Percentiles rank a stretch among this genome's conserved stretches.
Conservation (phyloP, 2,113 vertebrate species). For the Neogobius melanostomus region DNA sequence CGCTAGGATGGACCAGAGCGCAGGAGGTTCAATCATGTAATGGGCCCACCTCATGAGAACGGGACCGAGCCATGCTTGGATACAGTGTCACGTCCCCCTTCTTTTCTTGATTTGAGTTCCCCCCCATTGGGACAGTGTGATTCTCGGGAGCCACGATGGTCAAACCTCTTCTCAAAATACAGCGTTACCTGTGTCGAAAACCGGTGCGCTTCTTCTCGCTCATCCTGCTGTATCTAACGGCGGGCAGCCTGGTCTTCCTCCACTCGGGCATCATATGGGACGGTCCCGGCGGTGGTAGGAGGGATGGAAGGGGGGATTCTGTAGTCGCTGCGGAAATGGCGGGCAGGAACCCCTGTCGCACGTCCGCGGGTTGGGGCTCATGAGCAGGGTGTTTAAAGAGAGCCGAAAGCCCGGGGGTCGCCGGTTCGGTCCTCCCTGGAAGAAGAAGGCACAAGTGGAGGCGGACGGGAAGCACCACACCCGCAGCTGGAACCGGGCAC, state of each 20-base stretch:
- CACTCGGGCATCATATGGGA: conserved; percentile 85
- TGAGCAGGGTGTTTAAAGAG: conserved; percentile 80
- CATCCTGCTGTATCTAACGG: conserved; percentile 90
- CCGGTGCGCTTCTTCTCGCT: conserved; percentile 92
- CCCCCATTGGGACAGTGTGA: conserved; percentile 38
- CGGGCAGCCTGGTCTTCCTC: conserved; percentile 91
- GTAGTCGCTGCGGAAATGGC: conserved; percentile 57
- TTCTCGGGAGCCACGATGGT: conserved; percentile 82
- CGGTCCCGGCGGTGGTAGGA: conserved; percentile 47
- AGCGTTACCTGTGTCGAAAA: conserved; percentile 89
- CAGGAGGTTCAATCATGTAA: conserved; percentile 29
- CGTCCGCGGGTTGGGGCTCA: conserved; percentile 73
- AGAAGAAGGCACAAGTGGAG: conserved; percentile 73
- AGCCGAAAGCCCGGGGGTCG: conserved; percentile 44
- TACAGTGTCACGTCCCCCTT: conserved; percentile 18
- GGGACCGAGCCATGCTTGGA: conserved; percentile 35
- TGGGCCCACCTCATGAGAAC: conserved; percentile 33
- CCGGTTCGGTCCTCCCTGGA: conserved; percentile 81
- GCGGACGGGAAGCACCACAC: conserved; percentile 75
- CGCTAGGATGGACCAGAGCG: conserved; percentile 17
- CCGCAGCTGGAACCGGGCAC: conserved; percentile 78
- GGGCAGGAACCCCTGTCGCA: conserved; percentile 41
- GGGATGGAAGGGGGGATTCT: conserved; percentile 39
- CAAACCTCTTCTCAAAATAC: conserved; percentile 89
- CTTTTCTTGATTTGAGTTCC: conserved; percentile 31